These are phyloP conservation scores for Pseudorectes ferrugineus DNA, from an alignment of 2,113 vertebrate species.

Conservation along the genomic window DNA sequence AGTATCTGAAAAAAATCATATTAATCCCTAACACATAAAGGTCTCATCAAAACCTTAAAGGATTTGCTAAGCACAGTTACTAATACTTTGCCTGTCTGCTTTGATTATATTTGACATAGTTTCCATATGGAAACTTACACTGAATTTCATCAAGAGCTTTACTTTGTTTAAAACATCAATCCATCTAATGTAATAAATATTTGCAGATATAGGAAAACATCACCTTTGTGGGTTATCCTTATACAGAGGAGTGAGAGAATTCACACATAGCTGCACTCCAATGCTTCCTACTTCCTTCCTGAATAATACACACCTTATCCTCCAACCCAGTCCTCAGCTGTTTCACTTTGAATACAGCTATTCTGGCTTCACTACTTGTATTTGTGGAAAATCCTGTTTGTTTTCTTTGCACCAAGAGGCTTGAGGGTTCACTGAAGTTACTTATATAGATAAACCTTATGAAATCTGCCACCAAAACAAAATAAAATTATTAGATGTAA, in stretches of 20 bases:
- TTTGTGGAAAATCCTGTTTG: neutral
- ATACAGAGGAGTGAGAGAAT: neutral
- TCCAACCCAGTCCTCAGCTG: neutral
- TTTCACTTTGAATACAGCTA: neutral
- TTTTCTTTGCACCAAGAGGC: neutral
- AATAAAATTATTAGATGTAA: neutral
- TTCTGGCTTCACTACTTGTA: neutral
- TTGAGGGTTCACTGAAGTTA: neutral
- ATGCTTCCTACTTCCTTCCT: neutral
- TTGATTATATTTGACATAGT: slow-evolving; percentile 48
- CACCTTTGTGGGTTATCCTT: neutral
- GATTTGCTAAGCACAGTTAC: neutral
- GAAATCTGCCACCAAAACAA: neutral
- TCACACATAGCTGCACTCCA: neutral
- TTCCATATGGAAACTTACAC: slow-evolving; percentile 50
- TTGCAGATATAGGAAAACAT: slow-evolving; percentile 7
- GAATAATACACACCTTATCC: neutral
- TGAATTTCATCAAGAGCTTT: neutral
- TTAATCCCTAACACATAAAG: neutral
- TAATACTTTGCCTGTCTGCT: neutral
- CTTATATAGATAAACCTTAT: neutral
- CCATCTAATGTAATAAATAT: neutral
- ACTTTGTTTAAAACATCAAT: slow-evolving; percentile 21
- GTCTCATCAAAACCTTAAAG: neutral
- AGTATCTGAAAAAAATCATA: neutral